Evolutionary conservation across 2,797 vertebrate genomes (phyloP).

Genomic region (Taenioides sp.): DNA sequence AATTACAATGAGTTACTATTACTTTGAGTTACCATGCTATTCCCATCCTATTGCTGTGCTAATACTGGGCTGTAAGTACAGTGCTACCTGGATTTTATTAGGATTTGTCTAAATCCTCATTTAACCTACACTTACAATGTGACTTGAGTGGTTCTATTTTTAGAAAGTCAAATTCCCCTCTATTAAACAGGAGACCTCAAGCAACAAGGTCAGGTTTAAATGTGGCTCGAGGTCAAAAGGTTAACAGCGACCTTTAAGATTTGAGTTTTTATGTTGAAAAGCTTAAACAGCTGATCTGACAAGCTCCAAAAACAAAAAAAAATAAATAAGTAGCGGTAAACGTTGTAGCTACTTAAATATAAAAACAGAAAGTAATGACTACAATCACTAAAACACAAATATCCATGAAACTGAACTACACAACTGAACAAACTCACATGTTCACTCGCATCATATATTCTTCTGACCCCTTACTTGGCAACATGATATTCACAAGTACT

Average conservation of each 20-base stretch:
- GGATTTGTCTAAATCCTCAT: neutral
- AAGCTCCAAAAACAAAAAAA: neutral
- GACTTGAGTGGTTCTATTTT: neutral
- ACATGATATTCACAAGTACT: neutral
- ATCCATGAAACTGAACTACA: neutral
- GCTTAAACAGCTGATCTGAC: neutral
- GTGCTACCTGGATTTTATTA: neutral
- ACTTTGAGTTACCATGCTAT: neutral
- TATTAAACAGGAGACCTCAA: neutral
- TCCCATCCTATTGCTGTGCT: neutral
- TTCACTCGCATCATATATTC: neutral
- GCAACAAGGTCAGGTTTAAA: constrained; percentile 31
- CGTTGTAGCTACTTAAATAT: neutral
- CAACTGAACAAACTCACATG: neutral
- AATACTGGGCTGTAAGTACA: neutral
- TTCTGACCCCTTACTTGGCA: neutral
- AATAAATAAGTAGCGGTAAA: neutral
- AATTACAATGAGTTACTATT: neutral
- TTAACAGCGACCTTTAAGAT: constrained; percentile 8
- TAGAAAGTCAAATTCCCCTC: constrained; percentile 19
- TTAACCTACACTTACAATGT: neutral
- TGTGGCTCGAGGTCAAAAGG: constrained; percentile 31
- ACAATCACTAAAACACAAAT: neutral
- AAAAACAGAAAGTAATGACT: neutral
- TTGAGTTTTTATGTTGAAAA: constrained; percentile 8